Evolutionary conservation across 1,140 invertebrate genomes (phyloP), one percentile per base, ranked within the genome.

Genomic region (Monomorium pharaonis): DNA sequence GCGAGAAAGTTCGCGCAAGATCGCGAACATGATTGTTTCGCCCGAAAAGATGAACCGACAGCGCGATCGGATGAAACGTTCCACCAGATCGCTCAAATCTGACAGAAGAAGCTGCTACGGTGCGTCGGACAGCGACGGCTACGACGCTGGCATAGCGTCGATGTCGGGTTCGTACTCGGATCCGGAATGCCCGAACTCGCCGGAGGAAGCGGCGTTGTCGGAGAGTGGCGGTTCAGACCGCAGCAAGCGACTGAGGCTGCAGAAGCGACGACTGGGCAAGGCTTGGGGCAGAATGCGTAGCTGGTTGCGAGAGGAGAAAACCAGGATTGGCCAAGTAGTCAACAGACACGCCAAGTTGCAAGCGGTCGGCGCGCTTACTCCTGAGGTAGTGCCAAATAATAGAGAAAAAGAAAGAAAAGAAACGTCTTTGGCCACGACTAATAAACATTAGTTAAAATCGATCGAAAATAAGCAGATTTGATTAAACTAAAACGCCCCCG

Each of bases 211-310:
- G 27, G 84, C 88, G 77, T 80, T 83, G 86, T 14, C 89, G 87
- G 24, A 47, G 67, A 74, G 70, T 14, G 47, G 42, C 10, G 56
- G 10, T 10, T 67, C 72, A n/a, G 24, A 3, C 37, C 30, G 67
- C 21, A 56, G 74, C 30, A 67, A 83, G 47, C 84, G 84, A n/a
- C n/a, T 94, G 12, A 93, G 89, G 78, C 91, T 93, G 44, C 95
- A 95, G 65, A 94, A 94, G 86, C 94, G 94, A 56, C 95, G 95
- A 24, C 69, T 96, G 0, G 93, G 94, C 9, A 95, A 95, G 42
- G 95, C 95, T 24, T 96, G 95, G 95, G 92, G 93, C 12, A 95
- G 93, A 65, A 95, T 96, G 92, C 95, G 95, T 67, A 93, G 92
- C 74, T 96, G 96, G 96, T 72, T 96, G 74, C 94, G 94, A 37